Percentiles rank a stretch among this genome's conserved stretches.
Conservation (phyloP, 2,113 vertebrate species). For the Trachemys scripta region DNA sequence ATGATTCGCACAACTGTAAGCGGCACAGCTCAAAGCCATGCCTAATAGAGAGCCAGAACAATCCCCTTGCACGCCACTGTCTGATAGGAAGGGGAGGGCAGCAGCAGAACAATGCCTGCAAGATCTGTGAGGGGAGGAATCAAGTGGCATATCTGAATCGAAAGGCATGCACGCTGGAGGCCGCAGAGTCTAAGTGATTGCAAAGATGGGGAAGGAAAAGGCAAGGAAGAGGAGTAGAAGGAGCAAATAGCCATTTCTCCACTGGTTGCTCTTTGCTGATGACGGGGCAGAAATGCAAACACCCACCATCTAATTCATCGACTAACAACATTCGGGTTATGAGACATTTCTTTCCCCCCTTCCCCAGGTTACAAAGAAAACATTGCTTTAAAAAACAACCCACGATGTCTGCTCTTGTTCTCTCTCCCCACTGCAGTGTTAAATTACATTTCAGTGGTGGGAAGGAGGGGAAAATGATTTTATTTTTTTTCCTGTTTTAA, state of each 20-base stretch:
- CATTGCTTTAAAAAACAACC: constrained; percentile 40
- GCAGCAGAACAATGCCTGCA: constrained; percentile 39
- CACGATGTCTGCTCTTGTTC: constrained; percentile 41
- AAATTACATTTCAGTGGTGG: background rate
- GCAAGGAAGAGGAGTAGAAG: background rate
- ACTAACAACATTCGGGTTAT: background rate
- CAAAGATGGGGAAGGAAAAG: constrained; percentile 20
- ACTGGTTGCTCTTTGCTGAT: background rate
- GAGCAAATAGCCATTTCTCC: background rate
- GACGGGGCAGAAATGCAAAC: background rate
- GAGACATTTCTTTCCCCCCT: constrained; percentile 21
- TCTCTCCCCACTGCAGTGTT: background rate
- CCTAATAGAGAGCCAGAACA: background rate
- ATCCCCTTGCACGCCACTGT: background rate
- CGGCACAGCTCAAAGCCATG: constrained; percentile 34
- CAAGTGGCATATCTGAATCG: background rate
- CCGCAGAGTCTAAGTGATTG: constrained; percentile 44
- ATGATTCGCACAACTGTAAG: constrained; percentile 53
- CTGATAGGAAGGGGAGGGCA: background rate
- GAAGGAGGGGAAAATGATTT: background rate
- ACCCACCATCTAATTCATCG: accelerated
- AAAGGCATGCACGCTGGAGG: constrained; percentile 55
- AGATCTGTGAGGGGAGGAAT: background rate
- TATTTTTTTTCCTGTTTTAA: constrained; percentile 65
- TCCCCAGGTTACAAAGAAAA: constrained; percentile 21